A percentile compares a stretch with the other conserved stretches of the same genome.
Conservation (phyloP, 2,113 vertebrate genomes). For the Numenius arquata region DNA sequence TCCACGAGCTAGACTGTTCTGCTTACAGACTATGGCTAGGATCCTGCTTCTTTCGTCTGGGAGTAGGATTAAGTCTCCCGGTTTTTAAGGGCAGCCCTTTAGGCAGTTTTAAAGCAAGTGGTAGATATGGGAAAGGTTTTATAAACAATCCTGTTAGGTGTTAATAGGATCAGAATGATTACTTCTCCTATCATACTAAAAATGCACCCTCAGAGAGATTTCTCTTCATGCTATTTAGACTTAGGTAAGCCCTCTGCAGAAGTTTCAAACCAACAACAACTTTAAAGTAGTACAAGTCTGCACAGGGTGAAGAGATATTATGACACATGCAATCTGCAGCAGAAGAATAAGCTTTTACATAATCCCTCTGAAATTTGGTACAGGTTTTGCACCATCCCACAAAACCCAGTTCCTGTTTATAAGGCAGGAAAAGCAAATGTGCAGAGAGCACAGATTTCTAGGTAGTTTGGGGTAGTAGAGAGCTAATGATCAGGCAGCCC, state of each 20-base stretch:
- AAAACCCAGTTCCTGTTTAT: neutral
- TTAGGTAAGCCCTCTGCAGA: neutral
- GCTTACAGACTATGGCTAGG: neutral
- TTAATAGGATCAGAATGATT: constrained; percentile 48
- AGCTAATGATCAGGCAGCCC: neutral
- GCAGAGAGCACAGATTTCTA: neutral
- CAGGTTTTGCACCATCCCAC: neutral
- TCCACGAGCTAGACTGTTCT: neutral
- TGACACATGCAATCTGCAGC: neutral
- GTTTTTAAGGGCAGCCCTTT: neutral
- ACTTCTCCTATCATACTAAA: neutral
- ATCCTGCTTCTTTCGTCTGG: neutral
- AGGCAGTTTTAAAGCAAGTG: neutral
- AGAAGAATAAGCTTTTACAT: neutral
- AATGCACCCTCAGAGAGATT: neutral
- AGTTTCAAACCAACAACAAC: neutral
- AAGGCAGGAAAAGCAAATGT: neutral
- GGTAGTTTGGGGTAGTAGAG: neutral
- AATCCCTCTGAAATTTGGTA: neutral
- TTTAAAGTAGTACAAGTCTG: neutral
- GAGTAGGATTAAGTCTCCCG: neutral
- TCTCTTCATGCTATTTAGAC: neutral
- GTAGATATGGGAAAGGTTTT: neutral
- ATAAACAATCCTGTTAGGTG: constrained; percentile 22
- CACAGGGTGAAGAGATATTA: neutral